These are phyloP conservation scores for Oriolus oriolus DNA, from an alignment of 2,113 vertebrate species.

Conservation along the genomic window DNA sequence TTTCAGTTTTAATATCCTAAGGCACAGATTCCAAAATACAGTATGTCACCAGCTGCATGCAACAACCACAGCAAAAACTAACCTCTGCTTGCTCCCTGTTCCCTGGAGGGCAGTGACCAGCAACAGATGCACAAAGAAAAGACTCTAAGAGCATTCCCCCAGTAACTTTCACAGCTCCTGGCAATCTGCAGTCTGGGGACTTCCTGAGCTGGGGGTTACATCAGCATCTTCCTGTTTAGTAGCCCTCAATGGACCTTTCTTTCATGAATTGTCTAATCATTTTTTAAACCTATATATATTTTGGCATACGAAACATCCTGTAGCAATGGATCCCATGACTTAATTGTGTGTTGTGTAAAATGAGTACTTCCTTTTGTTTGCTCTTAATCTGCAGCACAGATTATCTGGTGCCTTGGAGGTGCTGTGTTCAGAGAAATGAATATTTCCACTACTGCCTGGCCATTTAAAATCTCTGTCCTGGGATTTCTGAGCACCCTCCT, in stretches of 20 bases:
- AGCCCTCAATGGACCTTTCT: conserved; percentile 50
- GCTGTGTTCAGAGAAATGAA: neutral
- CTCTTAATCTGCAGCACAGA: neutral
- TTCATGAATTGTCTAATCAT: conserved; percentile 55
- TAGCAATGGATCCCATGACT: conserved; percentile 44
- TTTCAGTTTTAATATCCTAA: conserved; percentile 21
- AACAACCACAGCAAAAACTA: neutral
- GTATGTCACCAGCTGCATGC: conserved; percentile 31
- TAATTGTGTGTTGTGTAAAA: conserved; percentile 15
- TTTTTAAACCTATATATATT: conserved; percentile 48
- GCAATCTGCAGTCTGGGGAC: conserved; percentile 35
- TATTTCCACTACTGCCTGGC: neutral
- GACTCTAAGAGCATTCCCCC: neutral
- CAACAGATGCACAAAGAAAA: conserved; percentile 21
- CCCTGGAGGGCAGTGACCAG: conserved; percentile 28
- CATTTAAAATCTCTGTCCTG: neutral
- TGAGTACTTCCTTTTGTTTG: conserved; percentile 28
- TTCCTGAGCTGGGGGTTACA: conserved; percentile 55
- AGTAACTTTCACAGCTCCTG: conserved; percentile 8
- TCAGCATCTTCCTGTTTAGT: conserved; percentile 62
- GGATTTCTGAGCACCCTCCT: neutral
- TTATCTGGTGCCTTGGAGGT: neutral
- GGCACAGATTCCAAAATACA: neutral
- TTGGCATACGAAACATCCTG: conserved; percentile 53
- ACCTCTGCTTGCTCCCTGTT: neutral